phyloP scores from a whole-genome alignment of 2,797 vertebrate genomes.

The Loris lydekkerianus region DNA sequence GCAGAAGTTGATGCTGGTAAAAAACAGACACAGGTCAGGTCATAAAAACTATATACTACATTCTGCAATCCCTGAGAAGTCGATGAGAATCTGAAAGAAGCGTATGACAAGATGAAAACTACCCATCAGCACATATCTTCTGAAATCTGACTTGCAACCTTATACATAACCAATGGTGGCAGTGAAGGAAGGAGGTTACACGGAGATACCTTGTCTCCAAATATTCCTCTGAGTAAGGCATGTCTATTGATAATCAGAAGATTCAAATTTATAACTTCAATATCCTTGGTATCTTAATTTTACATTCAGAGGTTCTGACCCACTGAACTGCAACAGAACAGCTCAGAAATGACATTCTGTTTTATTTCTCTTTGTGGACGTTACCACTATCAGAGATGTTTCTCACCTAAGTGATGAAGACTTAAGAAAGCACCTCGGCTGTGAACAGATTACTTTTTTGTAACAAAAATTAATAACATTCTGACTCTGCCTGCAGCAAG shows the following conservation, averaged over 20 bases:
- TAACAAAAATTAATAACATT: conserved; percentile 51
- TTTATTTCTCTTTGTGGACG: conserved; percentile 12
- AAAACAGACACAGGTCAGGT: background rate
- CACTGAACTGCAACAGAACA: background rate
- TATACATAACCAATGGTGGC: background rate
- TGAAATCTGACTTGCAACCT: background rate
- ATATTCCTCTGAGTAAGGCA: background rate
- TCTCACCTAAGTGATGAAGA: conserved; percentile 12
- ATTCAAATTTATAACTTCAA: background rate
- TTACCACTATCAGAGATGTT: background rate
- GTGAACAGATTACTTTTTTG: background rate
- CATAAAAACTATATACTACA: background rate
- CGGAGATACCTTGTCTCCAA: background rate
- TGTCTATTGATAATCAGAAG: background rate
- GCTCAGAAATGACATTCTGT: background rate
- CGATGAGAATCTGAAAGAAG: background rate
- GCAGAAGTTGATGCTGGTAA: background rate
- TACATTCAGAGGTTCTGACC: conserved; percentile 26
- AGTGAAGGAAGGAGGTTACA: background rate
- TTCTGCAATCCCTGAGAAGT: background rate
- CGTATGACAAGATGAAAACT: background rate
- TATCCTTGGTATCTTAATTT: conserved; percentile 30
- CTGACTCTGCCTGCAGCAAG: conserved; percentile 13
- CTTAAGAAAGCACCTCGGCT: background rate
- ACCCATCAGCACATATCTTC: background rate